Evolutionary conservation across 2,797 vertebrate species (phyloP), one percentile per base, ranked within the genome.

Genomic region (Chloroceryle inda): DNA sequence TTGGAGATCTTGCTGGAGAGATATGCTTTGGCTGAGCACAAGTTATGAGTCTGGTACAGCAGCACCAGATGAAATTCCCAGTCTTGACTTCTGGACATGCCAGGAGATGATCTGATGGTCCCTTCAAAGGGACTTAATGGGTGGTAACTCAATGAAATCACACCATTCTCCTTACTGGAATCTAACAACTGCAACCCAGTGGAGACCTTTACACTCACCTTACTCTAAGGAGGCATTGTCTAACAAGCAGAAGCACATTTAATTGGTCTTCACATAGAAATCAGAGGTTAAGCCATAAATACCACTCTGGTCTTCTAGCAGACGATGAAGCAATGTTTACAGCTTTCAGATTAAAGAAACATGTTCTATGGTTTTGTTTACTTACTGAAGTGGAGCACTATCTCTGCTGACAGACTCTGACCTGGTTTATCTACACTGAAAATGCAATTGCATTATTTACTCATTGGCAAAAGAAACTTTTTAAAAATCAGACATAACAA

Each of bases 341-440:
- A 91, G 31, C 53, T 61, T 91, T 62, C 77, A 91, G 47, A 23
- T 33, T 42, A 56, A 68, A 73, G 42, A 82, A 69, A 58, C 8
- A 6, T 2, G 4, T 16, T 72, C 33, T 61, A 1, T 58, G 38
- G 9, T 91, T 92, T 62, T 66, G 35, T 72, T 87, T 78, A 68
- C 55, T 64, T 56, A 61, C 33, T 61, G 5, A 81, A 88, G 75
- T 33, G 24, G 15, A 81, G 29, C 11, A 14, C 40, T 75, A 6
- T 49, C 66, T 90, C 49, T 75, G 50, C 59, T 84, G 33, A 94
- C 74, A 87, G 77, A 35, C 20, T 63, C 44, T 74, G 84, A 94
- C 67, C 78, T 52, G 47, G 22, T 56, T 94, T 81, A 86, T 26
- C 24, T 72, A 26, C 10, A 8, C 1, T 33, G 45, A 47, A 93